These are phyloP conservation scores for Betta splendens DNA, from an alignment of 2,797 vertebrate genomes.

Conservation along the genomic window DNA sequence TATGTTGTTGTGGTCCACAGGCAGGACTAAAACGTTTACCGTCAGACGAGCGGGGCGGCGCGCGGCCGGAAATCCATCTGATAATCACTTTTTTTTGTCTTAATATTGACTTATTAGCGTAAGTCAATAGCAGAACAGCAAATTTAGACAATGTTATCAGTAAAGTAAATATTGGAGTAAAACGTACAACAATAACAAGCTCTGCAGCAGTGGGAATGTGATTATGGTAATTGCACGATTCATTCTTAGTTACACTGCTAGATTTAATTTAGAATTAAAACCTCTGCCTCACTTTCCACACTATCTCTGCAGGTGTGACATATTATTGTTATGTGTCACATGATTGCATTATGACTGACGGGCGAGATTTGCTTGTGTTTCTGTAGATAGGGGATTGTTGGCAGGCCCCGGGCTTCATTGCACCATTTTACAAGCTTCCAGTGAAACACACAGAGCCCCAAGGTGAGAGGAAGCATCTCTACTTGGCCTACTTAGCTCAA, in stretches of 20 bases:
- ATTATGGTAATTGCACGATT: constrained; percentile 49
- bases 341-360: constrained; percentile 8
- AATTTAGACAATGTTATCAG: constrained; percentile 46
- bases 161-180: constrained; percentile 52
- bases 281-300: background rate
- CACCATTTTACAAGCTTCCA: constrained; percentile 44
- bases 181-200: constrained; percentile 39
- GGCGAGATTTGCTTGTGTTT: constrained; percentile 37
- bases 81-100: constrained; percentile 33
- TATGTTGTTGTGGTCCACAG: constrained; percentile 24
- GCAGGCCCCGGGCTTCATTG: constrained; percentile 37
- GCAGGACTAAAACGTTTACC: constrained; percentile 14
- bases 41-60: constrained; percentile 21
- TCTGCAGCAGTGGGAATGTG: constrained; percentile 30
- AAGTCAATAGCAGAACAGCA: constrained; percentile 38
- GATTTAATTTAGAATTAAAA: constrained; percentile 17
- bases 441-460: constrained; percentile 45
- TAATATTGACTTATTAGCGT: constrained; percentile 46
- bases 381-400: constrained; percentile 39
- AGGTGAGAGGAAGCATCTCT: constrained; percentile 56
- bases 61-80: constrained; percentile 28
- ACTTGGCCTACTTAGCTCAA: constrained; percentile 54
- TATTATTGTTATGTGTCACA: constrained; percentile 34
- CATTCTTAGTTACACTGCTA: constrained; percentile 25
- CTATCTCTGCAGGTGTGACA: constrained; percentile 4